Percentiles rank a stretch among this genome's conserved stretches.
Conservation (phyloP, 1,140 invertebrate species). For the Zaprionus inermis region DNA sequence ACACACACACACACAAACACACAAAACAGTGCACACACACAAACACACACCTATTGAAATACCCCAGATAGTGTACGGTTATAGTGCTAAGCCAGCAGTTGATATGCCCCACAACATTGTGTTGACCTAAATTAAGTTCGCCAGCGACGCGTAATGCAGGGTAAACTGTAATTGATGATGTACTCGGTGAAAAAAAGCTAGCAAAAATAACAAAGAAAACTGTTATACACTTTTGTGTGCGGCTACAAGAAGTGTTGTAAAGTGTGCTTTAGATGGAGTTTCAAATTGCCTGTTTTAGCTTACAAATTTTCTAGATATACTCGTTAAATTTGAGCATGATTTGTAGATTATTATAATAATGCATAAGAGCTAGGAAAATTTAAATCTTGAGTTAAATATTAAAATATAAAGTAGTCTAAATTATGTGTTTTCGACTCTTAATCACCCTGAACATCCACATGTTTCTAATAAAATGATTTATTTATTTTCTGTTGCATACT, state of each 20-base stretch:
- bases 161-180: constrained; percentile 17
- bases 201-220: not conserved
- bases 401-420: too few species aligned
- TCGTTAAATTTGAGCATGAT: not conserved
- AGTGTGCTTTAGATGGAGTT: not conserved
- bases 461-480: too few species aligned
- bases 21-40: not conserved
- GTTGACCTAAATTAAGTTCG: constrained; percentile 32
- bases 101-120: constrained; percentile 10
- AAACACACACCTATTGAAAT: not conserved
- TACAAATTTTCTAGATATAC: not conserved
- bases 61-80: not conserved
- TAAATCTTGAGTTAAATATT: too few species aligned
- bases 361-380: too few species aligned
- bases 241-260: not conserved
- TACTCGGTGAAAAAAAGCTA: not conserved
- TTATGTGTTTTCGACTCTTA: too few species aligned
- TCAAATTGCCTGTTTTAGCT: not conserved
- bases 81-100: constrained; percentile 6
- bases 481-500: too few species aligned
- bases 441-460: too few species aligned
- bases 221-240: not conserved
- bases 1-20: not conserved
- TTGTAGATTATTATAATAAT: too few species aligned
- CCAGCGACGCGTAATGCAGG: not conserved